Percentiles rank a stretch among this genome's conserved stretches.
Conservation (phyloP, 1,140 invertebrate species). For the Harpegnathos saltator region DNA sequence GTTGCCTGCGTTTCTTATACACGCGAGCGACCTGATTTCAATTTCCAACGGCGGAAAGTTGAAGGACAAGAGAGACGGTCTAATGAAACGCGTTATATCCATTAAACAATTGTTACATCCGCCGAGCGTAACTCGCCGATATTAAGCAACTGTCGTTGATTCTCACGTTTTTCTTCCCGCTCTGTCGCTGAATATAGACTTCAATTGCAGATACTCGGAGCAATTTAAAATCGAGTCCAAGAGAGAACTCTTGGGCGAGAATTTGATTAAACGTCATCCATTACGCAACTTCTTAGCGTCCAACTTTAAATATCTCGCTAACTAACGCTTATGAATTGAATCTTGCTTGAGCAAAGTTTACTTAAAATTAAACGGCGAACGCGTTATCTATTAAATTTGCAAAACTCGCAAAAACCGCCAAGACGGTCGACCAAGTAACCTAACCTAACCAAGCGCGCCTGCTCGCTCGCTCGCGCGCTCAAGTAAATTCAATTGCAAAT, state of each 20-base stretch:
- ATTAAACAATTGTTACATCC: background rate
- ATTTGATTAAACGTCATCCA: constrained; percentile 1
- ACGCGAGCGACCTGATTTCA: constrained; percentile 19
- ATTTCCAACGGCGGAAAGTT: constrained; percentile 23
- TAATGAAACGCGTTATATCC: background rate
- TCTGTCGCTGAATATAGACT: background rate
- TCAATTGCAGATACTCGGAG: background rate
- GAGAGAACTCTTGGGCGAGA: too few relatives aligned
- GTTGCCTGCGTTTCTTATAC: constrained; percentile 24
- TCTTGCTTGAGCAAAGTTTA: background rate
- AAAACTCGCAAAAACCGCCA: too few relatives aligned
- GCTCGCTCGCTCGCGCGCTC: too few relatives aligned
- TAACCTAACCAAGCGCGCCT: too few relatives aligned
- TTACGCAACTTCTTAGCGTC: background rate
- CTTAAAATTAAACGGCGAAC: too few relatives aligned
- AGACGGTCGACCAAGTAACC: too few relatives aligned
- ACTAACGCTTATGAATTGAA: background rate
- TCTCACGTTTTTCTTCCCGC: background rate
- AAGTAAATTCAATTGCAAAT: background rate
- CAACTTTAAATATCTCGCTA: background rate
- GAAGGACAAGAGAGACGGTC: background rate
- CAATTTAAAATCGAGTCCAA: background rate
- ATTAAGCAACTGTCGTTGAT: background rate
- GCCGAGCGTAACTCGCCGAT: too few relatives aligned
- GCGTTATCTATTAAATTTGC: too few relatives aligned